Base-by-base conservation (phyloP, 2,888 invertebrate species). In the Cephus sareptanus region DNA sequence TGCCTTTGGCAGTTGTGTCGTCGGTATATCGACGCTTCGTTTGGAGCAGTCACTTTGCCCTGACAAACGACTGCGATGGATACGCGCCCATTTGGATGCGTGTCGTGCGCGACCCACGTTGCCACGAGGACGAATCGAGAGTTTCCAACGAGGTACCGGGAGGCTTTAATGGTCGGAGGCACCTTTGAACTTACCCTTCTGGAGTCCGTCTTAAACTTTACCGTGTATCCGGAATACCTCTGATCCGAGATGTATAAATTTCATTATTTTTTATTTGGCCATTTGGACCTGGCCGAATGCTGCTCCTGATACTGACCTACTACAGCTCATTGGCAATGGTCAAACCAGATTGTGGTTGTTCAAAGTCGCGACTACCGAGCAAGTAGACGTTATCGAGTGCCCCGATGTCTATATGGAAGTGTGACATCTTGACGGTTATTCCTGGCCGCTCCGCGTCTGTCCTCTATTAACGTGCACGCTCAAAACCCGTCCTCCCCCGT, bases 371-470 rank as follows among this genome's bases (percentile, higher is more conserved):
- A 56, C 56, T 56, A 23, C 23, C 56, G 23, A 56, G 9, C 56
- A 71, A 71, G 71, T 71, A 71, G 35, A 40, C 75, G 71, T 78
- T 76, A 78, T 78, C 75, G 78, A 78, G 78, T 75, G 73, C 73
- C 40, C 80, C 84, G 84, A 88, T 85, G 89, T 90, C 90, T 90
- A 88, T 89, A 90, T 90, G 90, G 88, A 90, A 90, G 90, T 90
- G 91, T 90, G 90, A 91, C 90, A 90, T 90, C 90, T 89, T 88
- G 89, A 90, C 85, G 90, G 90, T 90, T 91, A 91, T 91, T 91
- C 90, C 89, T 90, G 90, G 89, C 89, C 82, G 82, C 85, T 83
- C 80, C 77, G 79, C 85, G 84, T 86, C 87, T 87, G 87, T 87
- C 88, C 87, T 89, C 87, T 89, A 86, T 87, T 85, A 87, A 84